A percentile compares a stretch with the other conserved stretches of the same genome.
phyloP scores from a whole-genome alignment of 2,888 invertebrate genomes.

The Penaeus monodon region DNA sequence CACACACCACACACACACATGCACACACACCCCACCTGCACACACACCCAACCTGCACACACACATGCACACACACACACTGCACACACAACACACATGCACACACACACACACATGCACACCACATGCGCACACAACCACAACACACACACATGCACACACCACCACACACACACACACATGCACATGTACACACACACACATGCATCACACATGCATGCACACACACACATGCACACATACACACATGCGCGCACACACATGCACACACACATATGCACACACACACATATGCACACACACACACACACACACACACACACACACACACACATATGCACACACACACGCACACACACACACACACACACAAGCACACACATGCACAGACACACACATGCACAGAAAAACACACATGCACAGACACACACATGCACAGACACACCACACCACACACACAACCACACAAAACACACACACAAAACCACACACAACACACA shows the following conservation, averaged over 20 bases:
- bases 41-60: too few relatives aligned
- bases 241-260: neutral
- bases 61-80: too few relatives aligned
- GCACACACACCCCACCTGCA: too few relatives aligned
- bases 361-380: conserved; percentile 18
- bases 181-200: conserved; percentile 17
- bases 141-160: neutral
- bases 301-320: neutral
- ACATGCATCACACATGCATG: neutral
- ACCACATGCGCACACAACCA: too few relatives aligned
- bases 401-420: neutral
- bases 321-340: conserved; percentile 7
- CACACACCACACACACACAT: neutral
- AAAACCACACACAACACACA: too few relatives aligned
- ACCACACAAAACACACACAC: too few relatives aligned
- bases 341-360: neutral
- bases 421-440: too few relatives aligned
- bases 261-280: conserved; percentile 17
- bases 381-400: neutral
- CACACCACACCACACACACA: too few relatives aligned
- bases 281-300: neutral
- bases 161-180: neutral
- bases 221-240: too few relatives aligned
- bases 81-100: too few relatives aligned
- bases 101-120: too few relatives aligned